Percentiles rank a stretch among this genome's conserved stretches.
phyloP scores from a whole-genome alignment of 2,888 invertebrate species.

The Watsonalla cultraria region DNA sequence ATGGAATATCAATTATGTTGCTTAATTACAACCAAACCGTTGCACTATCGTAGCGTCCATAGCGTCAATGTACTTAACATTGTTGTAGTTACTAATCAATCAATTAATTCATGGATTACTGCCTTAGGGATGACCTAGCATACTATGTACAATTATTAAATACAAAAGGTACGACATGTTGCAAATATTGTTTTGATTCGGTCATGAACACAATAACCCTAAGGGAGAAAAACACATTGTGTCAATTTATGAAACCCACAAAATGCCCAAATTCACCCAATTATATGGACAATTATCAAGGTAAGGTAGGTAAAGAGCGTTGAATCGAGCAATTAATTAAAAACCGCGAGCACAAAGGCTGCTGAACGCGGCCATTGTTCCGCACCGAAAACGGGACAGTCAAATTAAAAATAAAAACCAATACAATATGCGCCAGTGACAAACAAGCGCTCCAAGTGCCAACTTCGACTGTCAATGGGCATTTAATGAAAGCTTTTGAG shows the following conservation, averaged over 20 bases:
- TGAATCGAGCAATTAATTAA: constrained; percentile 53
- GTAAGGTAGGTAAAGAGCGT: constrained; percentile 51
- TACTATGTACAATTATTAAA: too few species aligned
- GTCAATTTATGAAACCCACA: constrained; percentile 34
- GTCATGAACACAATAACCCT: neutral
- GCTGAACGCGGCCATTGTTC: constrained; percentile 30
- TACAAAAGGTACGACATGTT: neutral
- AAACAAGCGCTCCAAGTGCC: constrained; percentile 43
- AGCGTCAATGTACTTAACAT: too few species aligned
- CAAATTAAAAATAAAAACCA: constrained; percentile 47
- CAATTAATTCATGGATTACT: too few species aligned
- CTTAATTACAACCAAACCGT: too few species aligned
- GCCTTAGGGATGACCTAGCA: too few species aligned
- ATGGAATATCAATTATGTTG: too few species aligned
- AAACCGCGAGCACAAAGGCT: constrained; percentile 41
- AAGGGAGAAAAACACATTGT: constrained; percentile 13
- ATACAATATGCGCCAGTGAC: constrained; percentile 48
- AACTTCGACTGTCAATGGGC: constrained; percentile 40
- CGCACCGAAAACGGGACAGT: constrained; percentile 21
- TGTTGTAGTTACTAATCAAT: too few species aligned
- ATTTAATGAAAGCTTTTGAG: constrained; percentile 41
- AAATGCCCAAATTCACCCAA: constrained; percentile 65
- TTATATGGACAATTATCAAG: constrained; percentile 72
- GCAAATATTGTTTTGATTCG: neutral
- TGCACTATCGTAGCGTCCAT: too few species aligned